Percentiles rank a stretch among this genome's conserved stretches.
These are phyloP conservation scores for Leptatherina wallacei DNA, from an alignment of 2,797 vertebrate genomes.

Conservation along the genomic window DNA sequence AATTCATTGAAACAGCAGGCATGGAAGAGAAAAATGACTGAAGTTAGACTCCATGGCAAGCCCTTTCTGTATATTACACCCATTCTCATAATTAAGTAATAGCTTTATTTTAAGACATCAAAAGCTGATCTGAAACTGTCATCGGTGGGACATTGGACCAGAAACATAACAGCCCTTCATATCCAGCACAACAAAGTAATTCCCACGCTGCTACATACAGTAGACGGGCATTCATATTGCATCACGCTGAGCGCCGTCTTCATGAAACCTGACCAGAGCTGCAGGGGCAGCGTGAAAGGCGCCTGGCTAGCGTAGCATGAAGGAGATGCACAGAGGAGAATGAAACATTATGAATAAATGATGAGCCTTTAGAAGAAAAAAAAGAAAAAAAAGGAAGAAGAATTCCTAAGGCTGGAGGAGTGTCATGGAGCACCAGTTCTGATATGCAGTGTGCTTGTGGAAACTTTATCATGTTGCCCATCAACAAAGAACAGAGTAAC, in stretches of 20 bases:
- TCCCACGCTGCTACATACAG: constrained; percentile 7
- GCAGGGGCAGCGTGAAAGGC: constrained; percentile 14
- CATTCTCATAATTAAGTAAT: neutral
- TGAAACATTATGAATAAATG: constrained; percentile 57
- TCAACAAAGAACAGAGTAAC: neutral
- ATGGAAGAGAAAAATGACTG: neutral
- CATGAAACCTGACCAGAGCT: constrained; percentile 54
- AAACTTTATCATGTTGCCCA: neutral
- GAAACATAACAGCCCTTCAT: neutral
- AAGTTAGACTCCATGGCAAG: neutral
- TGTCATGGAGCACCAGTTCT: constrained; percentile 13
- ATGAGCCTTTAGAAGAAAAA: constrained; percentile 36
- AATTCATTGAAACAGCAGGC: neutral
- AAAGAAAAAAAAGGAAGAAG: constrained; percentile 7
- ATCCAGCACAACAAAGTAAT: constrained; percentile 9
- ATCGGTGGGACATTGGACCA: neutral
- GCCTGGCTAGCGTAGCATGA: constrained; percentile 27
- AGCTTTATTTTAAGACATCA: neutral
- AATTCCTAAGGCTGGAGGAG: constrained; percentile 19
- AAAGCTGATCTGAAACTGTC: neutral
- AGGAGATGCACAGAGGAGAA: constrained; percentile 41
- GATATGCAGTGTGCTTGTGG: constrained; percentile 3
- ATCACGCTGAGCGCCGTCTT: constrained; percentile 15
- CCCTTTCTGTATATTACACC: neutral
- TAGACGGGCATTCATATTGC: constrained; percentile 10